Evolutionary conservation across 2,113 vertebrate species (phyloP).

Genomic region (Myiagra hebetior): DNA sequence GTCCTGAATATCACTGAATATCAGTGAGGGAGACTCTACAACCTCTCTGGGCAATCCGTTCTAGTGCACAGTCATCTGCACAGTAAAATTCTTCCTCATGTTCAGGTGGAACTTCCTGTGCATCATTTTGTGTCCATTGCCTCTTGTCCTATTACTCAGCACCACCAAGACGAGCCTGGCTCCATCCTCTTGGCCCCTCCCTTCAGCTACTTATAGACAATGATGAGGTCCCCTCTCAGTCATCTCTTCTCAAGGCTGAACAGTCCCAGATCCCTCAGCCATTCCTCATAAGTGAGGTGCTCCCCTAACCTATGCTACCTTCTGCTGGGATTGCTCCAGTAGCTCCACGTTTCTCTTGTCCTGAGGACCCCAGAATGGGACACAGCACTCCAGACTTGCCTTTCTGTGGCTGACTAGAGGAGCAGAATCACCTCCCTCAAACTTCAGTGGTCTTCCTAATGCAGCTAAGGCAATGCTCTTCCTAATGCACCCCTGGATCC

Average conservation of each 20-base stretch:
- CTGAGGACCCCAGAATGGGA: not conserved
- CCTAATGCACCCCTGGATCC: not conserved
- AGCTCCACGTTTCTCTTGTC: not conserved
- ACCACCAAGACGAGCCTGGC: not conserved
- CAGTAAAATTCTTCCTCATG: not conserved
- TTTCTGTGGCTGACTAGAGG: not conserved
- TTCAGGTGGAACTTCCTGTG: not conserved
- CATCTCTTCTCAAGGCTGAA: not conserved
- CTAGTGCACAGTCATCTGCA: accelerated
- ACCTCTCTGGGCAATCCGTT: not conserved
- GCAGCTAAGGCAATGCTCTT: not conserved
- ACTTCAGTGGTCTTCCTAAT: not conserved
- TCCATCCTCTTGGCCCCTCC: not conserved
- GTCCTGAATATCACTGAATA: not conserved
- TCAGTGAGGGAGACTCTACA: not conserved
- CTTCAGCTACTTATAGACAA: not conserved
- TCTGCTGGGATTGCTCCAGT: not conserved
- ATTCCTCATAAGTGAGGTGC: not conserved
- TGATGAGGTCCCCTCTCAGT: not conserved
- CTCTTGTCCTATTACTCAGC: not conserved
- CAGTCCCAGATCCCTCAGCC: not conserved
- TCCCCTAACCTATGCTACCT: not conserved
- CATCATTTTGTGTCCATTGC: not conserved
- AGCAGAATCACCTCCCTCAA: not conserved
- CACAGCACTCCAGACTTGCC: not conserved